Conservation (phyloP, 2,797 vertebrate species). For the Limnodromus scolopaceus region DNA sequence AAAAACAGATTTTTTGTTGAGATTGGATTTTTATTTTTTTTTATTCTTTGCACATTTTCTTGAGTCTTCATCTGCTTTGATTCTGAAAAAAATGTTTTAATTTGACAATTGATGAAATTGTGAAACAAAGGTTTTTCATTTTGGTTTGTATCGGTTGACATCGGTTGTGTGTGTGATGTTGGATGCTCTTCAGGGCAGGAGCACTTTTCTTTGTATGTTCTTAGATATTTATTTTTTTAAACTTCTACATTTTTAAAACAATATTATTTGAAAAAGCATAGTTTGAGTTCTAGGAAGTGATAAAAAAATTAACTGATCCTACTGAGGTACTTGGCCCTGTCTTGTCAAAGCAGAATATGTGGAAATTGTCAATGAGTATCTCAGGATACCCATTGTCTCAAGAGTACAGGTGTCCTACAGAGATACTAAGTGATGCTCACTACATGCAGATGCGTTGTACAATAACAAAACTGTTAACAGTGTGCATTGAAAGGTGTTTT, state of each 20-base stretch:
- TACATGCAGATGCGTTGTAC: background rate
- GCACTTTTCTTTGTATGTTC: background rate
- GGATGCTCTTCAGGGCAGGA: background rate
- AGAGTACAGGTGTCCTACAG: background rate
- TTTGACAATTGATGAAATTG: background rate
- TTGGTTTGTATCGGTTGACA: background rate
- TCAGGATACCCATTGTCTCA: background rate
- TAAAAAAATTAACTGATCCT: background rate
- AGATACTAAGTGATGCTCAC: background rate
- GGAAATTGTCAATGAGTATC: background rate
- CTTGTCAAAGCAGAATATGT: background rate
- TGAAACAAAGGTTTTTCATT: background rate
- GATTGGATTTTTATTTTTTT: background rate
- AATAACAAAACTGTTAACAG: background rate
- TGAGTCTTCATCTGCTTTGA: background rate
- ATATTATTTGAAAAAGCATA: background rate
- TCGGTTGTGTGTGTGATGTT: background rate
- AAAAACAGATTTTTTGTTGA: background rate
- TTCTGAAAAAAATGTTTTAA: background rate
- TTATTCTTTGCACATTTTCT: background rate
- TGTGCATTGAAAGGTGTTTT: background rate
- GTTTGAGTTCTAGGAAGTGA: background rate
- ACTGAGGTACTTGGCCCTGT: background rate
- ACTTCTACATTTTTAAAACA: background rate
- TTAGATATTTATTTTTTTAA: background rate